phyloP scores from a whole-genome alignment of 2,888 invertebrate species.

The Macrostomum cliftonense region DNA sequence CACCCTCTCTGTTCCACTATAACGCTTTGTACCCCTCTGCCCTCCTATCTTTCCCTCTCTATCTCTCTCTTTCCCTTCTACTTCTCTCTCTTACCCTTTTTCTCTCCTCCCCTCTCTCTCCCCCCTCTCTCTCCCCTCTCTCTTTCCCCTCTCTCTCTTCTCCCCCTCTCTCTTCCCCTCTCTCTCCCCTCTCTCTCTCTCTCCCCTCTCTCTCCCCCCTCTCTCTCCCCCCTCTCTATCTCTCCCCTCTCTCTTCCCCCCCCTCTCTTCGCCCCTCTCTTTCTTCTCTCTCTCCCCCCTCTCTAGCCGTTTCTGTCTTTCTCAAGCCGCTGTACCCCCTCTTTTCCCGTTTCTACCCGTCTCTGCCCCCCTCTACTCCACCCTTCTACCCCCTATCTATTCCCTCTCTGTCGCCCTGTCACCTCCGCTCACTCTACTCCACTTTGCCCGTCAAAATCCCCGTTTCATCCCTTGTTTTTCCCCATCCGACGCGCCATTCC shows the following conservation, averaged over 20 bases:
- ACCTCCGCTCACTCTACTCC: neutral
- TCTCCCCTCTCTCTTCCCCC: no score
- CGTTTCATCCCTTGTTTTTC: no score
- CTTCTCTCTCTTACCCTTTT: neutral
- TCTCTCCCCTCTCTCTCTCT: no score
- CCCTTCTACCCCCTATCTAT: neutral
- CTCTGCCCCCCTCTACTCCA: neutral
- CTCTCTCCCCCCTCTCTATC: no score
- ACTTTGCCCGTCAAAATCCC: no score
- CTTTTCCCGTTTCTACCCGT: no score
- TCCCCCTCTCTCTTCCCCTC: neutral
- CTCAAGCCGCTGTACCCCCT: no score
- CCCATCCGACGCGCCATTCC: no score
- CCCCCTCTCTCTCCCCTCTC: neutral
- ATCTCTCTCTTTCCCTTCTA: neutral
- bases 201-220: no score
- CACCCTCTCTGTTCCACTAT: neutral
- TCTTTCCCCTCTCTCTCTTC: neutral
- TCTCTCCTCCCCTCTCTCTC: neutral
- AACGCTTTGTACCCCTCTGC: neutral
- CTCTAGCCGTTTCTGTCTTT: no score
- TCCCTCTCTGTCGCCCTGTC: neutral
- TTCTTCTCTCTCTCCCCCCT: no score
- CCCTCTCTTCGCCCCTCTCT: no score
- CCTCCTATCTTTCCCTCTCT: neutral